phyloP scores from a whole-genome alignment of 2,113 vertebrate genomes.

The Rallus limicola region DNA sequence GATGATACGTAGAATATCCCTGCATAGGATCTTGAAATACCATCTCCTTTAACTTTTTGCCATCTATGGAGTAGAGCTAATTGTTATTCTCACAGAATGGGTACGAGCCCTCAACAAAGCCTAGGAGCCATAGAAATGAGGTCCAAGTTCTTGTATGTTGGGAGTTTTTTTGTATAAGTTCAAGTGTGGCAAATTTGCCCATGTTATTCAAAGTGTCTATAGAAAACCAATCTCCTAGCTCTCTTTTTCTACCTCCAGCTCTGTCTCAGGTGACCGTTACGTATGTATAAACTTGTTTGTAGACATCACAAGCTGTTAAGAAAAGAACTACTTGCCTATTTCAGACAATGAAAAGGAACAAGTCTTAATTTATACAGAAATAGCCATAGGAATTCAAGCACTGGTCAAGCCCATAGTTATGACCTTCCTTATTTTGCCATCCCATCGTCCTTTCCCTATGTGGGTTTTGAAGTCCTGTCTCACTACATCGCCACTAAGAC shows the following conservation, averaged over 20 bases:
- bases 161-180: neutral
- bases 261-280: neutral
- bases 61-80: too few species aligned
- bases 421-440: neutral
- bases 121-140: too few species aligned
- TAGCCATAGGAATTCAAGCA: slow-evolving; percentile 1
- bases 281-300: neutral
- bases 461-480: neutral
- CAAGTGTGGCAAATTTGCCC: neutral
- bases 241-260: neutral
- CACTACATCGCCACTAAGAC: neutral
- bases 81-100: too few species aligned
- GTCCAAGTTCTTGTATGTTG: too few species aligned
- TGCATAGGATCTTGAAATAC: too few species aligned
- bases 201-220: neutral
- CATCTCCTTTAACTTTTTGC: too few species aligned
- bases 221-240: neutral
- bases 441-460: neutral
- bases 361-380: slow-evolving; percentile 13
- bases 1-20: too few species aligned
- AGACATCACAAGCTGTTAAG: neutral
- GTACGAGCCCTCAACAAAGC: too few species aligned
- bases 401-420: neutral
- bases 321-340: neutral
- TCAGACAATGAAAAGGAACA: neutral